Evolutionary conservation across 2,888 invertebrate species (phyloP).

Genomic region (Cryptocheilus praepositus): DNA sequence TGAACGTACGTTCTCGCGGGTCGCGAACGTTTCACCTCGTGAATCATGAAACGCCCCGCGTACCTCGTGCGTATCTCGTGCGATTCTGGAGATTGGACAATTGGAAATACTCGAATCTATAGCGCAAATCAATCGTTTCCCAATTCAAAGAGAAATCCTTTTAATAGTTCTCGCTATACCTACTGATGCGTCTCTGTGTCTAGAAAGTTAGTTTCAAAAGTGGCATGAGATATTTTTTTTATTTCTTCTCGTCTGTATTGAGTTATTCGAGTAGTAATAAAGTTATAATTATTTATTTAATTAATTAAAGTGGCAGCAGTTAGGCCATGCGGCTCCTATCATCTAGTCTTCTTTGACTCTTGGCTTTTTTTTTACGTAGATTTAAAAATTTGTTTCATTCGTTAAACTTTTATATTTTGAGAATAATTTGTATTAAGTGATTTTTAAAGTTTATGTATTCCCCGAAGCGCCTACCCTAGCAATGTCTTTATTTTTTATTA

Average conservation of each 20-base stretch:
- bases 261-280: constrained; percentile 70
- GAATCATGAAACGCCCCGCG: constrained; percentile 23
- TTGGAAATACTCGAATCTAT: constrained; percentile 67
- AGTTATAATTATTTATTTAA: constrained; percentile 69
- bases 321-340: constrained; percentile 75
- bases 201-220: constrained; percentile 72
- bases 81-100: constrained; percentile 62
- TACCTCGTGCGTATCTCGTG: constrained; percentile 43
- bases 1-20: constrained; percentile 29
- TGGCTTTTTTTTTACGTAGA: constrained; percentile 71
- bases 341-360: constrained; percentile 72
- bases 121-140: constrained; percentile 61
- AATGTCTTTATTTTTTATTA: constrained; percentile 59
- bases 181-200: constrained; percentile 64
- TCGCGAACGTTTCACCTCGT: constrained; percentile 7
- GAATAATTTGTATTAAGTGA: constrained; percentile 69
- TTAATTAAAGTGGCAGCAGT: constrained; percentile 74
- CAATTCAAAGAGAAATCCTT: constrained; percentile 44
- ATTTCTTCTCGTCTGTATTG: constrained; percentile 49
- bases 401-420: constrained; percentile 67
- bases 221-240: constrained; percentile 63
- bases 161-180: constrained; percentile 52
- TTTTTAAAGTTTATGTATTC: constrained; percentile 65
- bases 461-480: constrained; percentile 73
- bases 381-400: constrained; percentile 62